phyloP scores from a whole-genome alignment of 2,888 invertebrate species.

The Temnothorax unifasciatus region DNA sequence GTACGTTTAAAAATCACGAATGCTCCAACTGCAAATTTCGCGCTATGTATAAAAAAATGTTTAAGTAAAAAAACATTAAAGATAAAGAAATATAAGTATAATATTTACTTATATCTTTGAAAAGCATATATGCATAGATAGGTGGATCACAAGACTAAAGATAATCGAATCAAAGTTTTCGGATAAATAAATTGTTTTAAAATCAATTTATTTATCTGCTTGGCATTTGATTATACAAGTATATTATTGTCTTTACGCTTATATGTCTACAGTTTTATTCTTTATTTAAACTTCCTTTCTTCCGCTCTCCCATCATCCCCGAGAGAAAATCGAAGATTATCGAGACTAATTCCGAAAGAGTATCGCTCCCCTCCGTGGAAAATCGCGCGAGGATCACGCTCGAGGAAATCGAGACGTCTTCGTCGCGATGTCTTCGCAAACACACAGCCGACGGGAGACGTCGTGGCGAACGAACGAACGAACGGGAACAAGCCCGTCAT shows the following conservation, averaged over 20 bases:
- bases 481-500: slow-evolving; percentile 55
- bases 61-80: not conserved
- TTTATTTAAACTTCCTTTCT: not conserved
- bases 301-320: too few relatives aligned
- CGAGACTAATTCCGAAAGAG: slow-evolving; percentile 28
- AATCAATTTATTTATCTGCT: not conserved
- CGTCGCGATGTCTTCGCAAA: slow-evolving; percentile 39
- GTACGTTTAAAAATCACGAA: slow-evolving; percentile 10
- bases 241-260: not conserved
- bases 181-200: not conserved
- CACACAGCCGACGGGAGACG: slow-evolving; percentile 10
- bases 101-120: not conserved
- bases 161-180: not conserved
- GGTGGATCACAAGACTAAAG: not conserved
- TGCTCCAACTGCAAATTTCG: not conserved
- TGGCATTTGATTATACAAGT: too few relatives aligned
- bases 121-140: not conserved
- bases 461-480: not conserved
- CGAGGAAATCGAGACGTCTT: slow-evolving; percentile 40
- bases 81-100: not conserved
- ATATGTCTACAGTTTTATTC: not conserved
- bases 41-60: not conserved
- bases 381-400: slow-evolving; percentile 34
- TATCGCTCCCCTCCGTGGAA: slow-evolving; percentile 11
- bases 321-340: slow-evolving; percentile 26